A percentile compares a stretch with the other conserved stretches of the same genome.
phyloP scores from a whole-genome alignment of 2,113 vertebrate genomes.

The Triplophysa siluroides region DNA sequence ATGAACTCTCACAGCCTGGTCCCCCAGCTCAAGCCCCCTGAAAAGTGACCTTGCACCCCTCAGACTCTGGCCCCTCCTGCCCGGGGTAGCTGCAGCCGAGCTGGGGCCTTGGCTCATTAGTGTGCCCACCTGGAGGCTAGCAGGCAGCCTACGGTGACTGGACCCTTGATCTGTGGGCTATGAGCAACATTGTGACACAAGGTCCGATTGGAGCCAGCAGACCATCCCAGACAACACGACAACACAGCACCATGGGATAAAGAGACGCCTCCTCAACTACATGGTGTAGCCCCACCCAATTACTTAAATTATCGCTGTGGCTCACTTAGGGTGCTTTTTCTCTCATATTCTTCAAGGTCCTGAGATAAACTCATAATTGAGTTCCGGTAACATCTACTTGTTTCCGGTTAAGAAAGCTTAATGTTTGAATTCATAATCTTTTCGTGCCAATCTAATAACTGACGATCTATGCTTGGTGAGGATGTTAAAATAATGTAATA shows the following conservation, averaged over 20 bases:
- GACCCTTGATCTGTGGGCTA: conserved; percentile 81
- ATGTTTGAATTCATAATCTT: no score
- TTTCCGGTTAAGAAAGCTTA: background rate
- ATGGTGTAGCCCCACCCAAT: conserved; percentile 59
- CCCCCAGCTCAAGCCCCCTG: conserved; percentile 64
- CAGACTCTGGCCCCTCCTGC: conserved; percentile 59
- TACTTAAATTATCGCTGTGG: conserved; percentile 63
- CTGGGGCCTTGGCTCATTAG: conserved; percentile 82
- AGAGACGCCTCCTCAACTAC: conserved; percentile 45
- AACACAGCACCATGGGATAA: conserved; percentile 18
- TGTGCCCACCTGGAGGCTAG: conserved; percentile 81
- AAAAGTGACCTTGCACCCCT: conserved; percentile 65
- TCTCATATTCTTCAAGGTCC: conserved; percentile 28
- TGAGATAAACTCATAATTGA: conserved; percentile 27
- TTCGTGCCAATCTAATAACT: background rate
- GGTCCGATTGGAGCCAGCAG: conserved; percentile 62
- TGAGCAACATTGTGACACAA: conserved; percentile 69
- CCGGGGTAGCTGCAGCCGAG: conserved; percentile 74
- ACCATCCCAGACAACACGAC: conserved; percentile 44
- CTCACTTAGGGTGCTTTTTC: conserved; percentile 44
- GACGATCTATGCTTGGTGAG: background rate
- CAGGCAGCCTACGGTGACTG: conserved; percentile 67
- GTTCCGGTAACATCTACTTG: conserved; percentile 17
- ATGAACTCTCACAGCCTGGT: conserved; percentile 40
- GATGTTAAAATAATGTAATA: background rate